Conservation (phyloP, 2,113 vertebrate species). For the Chloropsis hardwickii region DNA sequence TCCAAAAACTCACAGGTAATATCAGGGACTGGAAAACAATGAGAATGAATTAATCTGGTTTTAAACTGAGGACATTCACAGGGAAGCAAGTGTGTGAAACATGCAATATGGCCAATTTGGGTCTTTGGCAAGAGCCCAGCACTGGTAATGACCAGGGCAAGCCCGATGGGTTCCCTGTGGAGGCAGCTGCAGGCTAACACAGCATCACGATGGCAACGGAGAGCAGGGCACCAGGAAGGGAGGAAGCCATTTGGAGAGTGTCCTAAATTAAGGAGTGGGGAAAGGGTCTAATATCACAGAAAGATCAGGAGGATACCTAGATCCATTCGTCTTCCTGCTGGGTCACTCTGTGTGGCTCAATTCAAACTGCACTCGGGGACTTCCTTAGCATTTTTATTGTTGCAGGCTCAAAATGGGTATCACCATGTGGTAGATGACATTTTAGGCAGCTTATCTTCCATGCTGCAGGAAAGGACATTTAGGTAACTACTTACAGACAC, state of each 20-base stretch:
- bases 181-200: not conserved
- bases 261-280: not conserved
- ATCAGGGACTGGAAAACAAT: fast-evolving
- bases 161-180: not conserved
- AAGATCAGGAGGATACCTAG: conserved; percentile 11
- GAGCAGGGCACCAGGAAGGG: not conserved
- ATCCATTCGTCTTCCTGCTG: conserved; percentile 61
- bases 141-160: not conserved
- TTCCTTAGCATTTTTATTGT: conserved; percentile 56
- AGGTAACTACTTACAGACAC: not conserved
- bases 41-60: not conserved
- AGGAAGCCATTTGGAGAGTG: not conserved
- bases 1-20: not conserved
- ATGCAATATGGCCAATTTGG: not conserved
- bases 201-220: conserved; percentile 12
- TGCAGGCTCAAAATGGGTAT: conserved; percentile 30
- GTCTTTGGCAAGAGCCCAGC: not conserved
- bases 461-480: not conserved
- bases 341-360: not conserved
- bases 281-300: not conserved
- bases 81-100: not conserved
- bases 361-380: conserved; percentile 40
- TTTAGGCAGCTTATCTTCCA: not conserved
- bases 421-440: conserved; percentile 54
- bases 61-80: not conserved